phyloP scores from a whole-genome alignment of 2,113 vertebrate genomes.

The Cnemophilus loriae region DNA sequence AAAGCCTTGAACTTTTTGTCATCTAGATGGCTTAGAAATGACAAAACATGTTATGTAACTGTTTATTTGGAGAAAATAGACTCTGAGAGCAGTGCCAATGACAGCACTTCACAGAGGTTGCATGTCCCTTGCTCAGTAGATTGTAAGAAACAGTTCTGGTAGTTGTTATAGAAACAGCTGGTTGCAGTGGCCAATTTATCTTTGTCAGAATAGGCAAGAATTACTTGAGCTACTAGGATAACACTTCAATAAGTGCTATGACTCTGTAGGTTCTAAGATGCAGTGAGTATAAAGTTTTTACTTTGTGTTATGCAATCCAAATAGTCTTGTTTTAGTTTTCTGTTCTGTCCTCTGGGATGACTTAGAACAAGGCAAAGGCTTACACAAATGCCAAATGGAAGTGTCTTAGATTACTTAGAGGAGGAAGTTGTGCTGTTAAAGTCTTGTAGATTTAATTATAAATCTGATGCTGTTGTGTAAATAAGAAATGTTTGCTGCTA shows the following conservation, averaged over 20 bases:
- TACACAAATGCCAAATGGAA: neutral
- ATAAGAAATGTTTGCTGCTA: neutral
- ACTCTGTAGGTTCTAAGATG: neutral
- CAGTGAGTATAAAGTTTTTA: neutral
- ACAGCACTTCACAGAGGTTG: neutral
- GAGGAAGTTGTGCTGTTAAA: neutral
- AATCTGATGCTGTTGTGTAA: neutral
- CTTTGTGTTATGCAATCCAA: neutral
- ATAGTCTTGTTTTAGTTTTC: neutral
- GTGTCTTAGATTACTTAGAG: neutral
- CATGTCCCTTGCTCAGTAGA: neutral
- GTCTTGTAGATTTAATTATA: neutral
- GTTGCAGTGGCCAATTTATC: neutral
- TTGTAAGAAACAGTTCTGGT: neutral
- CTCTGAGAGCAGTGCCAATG: neutral
- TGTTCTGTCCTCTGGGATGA: neutral
- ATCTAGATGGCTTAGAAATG: neutral
- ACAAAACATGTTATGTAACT: neutral
- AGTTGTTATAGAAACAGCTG: neutral
- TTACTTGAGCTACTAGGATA: neutral
- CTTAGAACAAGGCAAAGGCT: neutral
- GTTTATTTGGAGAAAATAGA: neutral
- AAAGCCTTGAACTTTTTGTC: neutral
- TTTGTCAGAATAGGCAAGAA: neutral
- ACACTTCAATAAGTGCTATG: neutral